phyloP scores from a whole-genome alignment of 2,888 invertebrate species.

The Hirtodrosophila cameraria region DNA sequence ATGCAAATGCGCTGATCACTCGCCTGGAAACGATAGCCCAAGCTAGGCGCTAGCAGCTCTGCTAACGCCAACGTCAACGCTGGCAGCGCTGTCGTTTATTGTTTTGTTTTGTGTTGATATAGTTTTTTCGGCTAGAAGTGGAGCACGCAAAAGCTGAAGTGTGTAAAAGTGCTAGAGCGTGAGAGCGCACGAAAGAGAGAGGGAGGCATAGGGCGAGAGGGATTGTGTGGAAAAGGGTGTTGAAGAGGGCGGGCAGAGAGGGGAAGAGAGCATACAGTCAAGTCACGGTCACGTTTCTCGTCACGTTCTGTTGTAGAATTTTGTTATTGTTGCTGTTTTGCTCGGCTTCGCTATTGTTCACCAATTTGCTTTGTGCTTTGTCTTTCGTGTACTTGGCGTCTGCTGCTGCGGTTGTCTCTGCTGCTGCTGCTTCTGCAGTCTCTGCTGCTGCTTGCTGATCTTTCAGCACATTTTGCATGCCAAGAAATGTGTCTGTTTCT shows the following conservation, averaged over 20 bases:
- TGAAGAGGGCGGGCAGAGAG: constrained; percentile 1
- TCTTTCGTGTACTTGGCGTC: constrained; percentile 32
- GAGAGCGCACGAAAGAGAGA: constrained; percentile 14
- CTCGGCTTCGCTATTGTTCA: constrained; percentile 18
- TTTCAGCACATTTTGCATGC: constrained; percentile 35
- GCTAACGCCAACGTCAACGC: constrained; percentile 23
- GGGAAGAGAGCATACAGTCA: constrained; percentile 26
- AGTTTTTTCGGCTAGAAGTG: constrained; percentile 43
- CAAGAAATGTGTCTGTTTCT: constrained; percentile 7
- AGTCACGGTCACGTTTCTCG: constrained; percentile 77
- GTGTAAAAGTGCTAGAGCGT: constrained; percentile 27
- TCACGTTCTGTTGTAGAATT: constrained; percentile 63
- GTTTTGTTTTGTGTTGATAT: constrained; percentile 14
- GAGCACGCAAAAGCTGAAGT: constrained; percentile 52
- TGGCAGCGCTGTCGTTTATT: constrained; percentile 25
- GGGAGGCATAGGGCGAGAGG: constrained; percentile 7
- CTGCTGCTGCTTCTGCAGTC: constrained; percentile 1
- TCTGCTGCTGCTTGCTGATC: constrained; percentile 27
- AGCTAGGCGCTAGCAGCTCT: constrained; percentile 17
- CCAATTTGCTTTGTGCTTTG: constrained; percentile 50
- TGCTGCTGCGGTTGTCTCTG: constrained; percentile 25
- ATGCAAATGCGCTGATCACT: constrained; percentile 70
- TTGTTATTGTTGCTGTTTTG: constrained; percentile 16
- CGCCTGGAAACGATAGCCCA: constrained; percentile 65
- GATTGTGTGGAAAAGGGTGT: constrained; percentile 1